A percentile compares a stretch with the other conserved stretches of the same genome.
These are phyloP conservation scores for Drosophila parvula DNA, from an alignment of 1,140 invertebrate genomes.

Conservation along the genomic window DNA sequence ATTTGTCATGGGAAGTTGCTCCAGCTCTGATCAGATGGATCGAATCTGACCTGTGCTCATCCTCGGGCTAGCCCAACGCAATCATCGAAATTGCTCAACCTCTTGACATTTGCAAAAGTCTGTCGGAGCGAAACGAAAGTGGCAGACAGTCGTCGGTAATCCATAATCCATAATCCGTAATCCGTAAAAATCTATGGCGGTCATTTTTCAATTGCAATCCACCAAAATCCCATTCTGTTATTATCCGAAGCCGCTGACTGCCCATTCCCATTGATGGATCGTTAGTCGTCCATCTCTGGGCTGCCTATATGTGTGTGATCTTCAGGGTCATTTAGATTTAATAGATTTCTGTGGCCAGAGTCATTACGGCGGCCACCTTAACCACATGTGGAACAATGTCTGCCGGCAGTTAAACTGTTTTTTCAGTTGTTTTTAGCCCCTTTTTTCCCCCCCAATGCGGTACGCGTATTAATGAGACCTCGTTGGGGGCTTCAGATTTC, in stretches of 20 bases:
- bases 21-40: slow-evolving; percentile 31
- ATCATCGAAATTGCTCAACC: slow-evolving; percentile 57
- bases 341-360: slow-evolving; percentile 68
- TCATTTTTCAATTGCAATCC: slow-evolving; percentile 73
- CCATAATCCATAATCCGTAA: slow-evolving; percentile 11
- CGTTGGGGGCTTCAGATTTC: slow-evolving; percentile 36
- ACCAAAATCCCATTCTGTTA: slow-evolving; percentile 68
- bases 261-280: slow-evolving; percentile 52
- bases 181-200: slow-evolving; percentile 51
- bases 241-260: slow-evolving; percentile 43
- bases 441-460: slow-evolving; percentile 10
- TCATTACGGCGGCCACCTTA: slow-evolving; percentile 60
- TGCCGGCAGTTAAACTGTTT: slow-evolving; percentile 54
- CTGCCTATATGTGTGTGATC: slow-evolving; percentile 33
- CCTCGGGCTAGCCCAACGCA: slow-evolving; percentile 1
- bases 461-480: slow-evolving; percentile 57
- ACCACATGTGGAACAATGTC: slow-evolving; percentile 58
- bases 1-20: slow-evolving; percentile 53
- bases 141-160: slow-evolving; percentile 9
- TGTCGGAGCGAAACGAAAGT: slow-evolving; percentile 55
- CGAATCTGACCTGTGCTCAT: slow-evolving; percentile 30
- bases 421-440: slow-evolving; percentile 39
- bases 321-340: slow-evolving; percentile 75
- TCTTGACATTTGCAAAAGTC: slow-evolving; percentile 66
- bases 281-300: slow-evolving; percentile 44